Base-by-base conservation (phyloP, 1,140 invertebrate genomes). In the Eciton burchellii region DNA sequence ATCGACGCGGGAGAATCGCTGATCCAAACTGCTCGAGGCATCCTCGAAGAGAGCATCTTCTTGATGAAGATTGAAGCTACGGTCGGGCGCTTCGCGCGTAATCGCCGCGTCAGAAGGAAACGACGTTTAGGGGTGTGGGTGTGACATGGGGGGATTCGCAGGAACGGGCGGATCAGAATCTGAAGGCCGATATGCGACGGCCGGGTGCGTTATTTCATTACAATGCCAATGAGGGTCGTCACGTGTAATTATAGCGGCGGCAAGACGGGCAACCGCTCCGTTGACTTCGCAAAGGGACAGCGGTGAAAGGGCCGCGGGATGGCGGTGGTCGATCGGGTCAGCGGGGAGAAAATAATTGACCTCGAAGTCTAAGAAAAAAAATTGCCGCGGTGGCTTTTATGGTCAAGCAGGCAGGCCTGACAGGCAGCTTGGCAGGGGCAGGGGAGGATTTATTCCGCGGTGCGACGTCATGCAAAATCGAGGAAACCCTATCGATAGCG, bases 221-320 rank as follows among this genome's bases (percentile, higher is more conserved):
- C 82, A 66, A 79, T 68, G 56, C 54, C 59, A 60, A 83, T 79
- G 24, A 62, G 26, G 45, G 47, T 56, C 74, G 56, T 84, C 82
- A 35, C 76, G 84, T 59, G 59, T 85, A 85, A 85, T 85, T 85
- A 85, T 85, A 85, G 84, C 63, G 60, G 43, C 56, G 35, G 59
- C 70, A 35, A 54, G n/a, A 35, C 57, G 49, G 54, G 74, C 74
- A 77, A 66, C 35, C 84, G 84, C 76, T 81, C 35, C 74, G 54
- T 19, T 84, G 83, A 35, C 35, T 63, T n/a, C 29, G 52, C 83
- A 86, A 86, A 84, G 82, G 26, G 82, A 66, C 54, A 24, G 4
- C 14, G 24, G 49, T 19, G 35, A 59, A 84, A 81, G 60, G 57
- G 56, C 19, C 41, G 72, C 56, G 57, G n/a, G 82, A 84, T 60